phyloP scores from a whole-genome alignment of 1,140 invertebrate species.

The Euwallacea similis region DNA sequence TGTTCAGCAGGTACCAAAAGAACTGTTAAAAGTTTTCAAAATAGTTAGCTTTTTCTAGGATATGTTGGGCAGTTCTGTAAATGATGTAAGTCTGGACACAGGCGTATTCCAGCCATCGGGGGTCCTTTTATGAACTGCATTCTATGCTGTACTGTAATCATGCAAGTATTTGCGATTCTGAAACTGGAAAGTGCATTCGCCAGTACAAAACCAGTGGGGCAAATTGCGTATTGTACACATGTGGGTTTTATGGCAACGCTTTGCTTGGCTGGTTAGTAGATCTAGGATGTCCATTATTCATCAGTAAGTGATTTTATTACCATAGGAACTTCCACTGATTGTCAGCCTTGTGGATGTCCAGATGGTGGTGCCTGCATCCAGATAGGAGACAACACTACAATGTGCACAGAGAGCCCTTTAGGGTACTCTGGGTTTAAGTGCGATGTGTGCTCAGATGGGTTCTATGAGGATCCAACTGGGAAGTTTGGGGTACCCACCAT shows the following conservation, averaged over 20 bases:
- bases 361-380: slow-evolving; percentile 90
- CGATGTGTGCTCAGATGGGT: slow-evolving; percentile 93
- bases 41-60: slow-evolving; percentile 51
- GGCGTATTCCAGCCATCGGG: slow-evolving; percentile 85
- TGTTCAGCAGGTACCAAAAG: slow-evolving; percentile 73
- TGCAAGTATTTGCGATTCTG: slow-evolving; percentile 93
- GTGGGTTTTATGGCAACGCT: slow-evolving; percentile 95
- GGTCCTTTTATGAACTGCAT: slow-evolving; percentile 92
- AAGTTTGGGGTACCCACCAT: slow-evolving; percentile 63
- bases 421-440: slow-evolving; percentile 91
- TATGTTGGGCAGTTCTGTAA: slow-evolving; percentile 97
- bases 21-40: neutral
- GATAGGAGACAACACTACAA: slow-evolving; percentile 77
- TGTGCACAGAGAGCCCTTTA: slow-evolving; percentile 91
- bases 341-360: slow-evolving; percentile 92
- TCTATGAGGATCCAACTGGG: slow-evolving; percentile 85
- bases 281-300: neutral
- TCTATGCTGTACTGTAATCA: slow-evolving; percentile 94
- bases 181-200: slow-evolving; percentile 95
- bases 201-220: slow-evolving; percentile 94
- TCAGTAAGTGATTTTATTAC: too few relatives aligned
- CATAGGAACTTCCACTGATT: slow-evolving; percentile 81
- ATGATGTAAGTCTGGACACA: slow-evolving; percentile 90
- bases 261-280: slow-evolving; percentile 59
- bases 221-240: slow-evolving; percentile 90